Evolutionary conservation across 2,113 vertebrate genomes (phyloP), one percentile per base, ranked within the genome.

Genomic region (Meriones unguiculatus): DNA sequence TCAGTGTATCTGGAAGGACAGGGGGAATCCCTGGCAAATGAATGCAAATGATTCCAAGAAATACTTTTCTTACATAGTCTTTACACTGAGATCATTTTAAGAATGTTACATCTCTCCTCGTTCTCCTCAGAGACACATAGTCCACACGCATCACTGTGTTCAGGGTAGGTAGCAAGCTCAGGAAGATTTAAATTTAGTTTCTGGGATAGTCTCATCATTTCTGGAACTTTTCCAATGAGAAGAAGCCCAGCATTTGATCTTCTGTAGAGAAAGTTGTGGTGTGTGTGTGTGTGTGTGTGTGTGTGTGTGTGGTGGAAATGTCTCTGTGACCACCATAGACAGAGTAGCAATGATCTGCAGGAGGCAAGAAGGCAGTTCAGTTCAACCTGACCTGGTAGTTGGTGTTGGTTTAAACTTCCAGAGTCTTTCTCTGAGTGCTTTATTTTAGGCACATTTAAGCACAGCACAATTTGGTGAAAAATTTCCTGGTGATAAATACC

Each of bases 121-220:
- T 85, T 25, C 80, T 20, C 46, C 9, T 78, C 20, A 72, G n/a
- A 4, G 24, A 70, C 46, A 9, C 77, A 46, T 46, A 14, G 67
- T 91, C 69, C 76, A 30, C 2, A 46, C 7, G 65, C 1, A 25
- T 46, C 77, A 80, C 12, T 89, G 7, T 77, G 41, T 64, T 78
- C 52, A 54, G 38, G 41, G 35, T 75, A 82, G 57, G 57, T 69
- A 54, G 28, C 82, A 25, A 93, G 70, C 89, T 93, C 76, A 82
- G 28, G 72, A 93, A 86, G 38, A 59, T 25, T 64, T 75, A 85
- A 54, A 54, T 94, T 57, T 70, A 87, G 86, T 95, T 85, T 80
- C 90, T 93, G 50, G 62, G 15, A 90, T 69, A 57, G 90, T 88
- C 20, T 67, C 46, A 89, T 96, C 72, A 80, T 93, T 82, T 96